Base-by-base conservation (phyloP, 1,140 invertebrate species). In the Cherax quadricarinatus region DNA sequence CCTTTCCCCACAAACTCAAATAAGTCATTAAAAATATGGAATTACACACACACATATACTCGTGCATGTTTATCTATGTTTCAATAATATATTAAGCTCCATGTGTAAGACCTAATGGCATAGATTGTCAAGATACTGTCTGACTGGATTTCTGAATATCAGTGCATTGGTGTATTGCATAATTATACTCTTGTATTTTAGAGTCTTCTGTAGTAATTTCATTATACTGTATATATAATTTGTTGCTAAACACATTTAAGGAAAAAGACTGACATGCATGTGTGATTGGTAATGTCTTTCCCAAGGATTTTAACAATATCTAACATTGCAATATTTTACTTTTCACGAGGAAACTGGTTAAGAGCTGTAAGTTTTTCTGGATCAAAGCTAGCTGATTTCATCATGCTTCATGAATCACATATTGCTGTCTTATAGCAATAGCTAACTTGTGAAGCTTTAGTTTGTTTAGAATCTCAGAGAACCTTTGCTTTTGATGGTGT, bases 281-380 rank as follows among this genome's bases (percentile, higher is more conserved):
- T 41, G n/a, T 30, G 57, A 86, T 73, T 86, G 60, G 62, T 86
- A 66, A 86, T 75, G 41, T 82, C 48, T 49, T 86, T 75, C 48
- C 48, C 49, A 51, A 75, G 73, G 62, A 41, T 86, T 66, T 51
- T 66, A 82, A 51, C 30, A 57, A 80, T 49, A 82, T 80, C 62
- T 91, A 86, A 91, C 73, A 66, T 91, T 49, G 53, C 78, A 85
- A 80, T 91, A 79, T 79, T 86, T 80, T 86, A 86, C 73, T 60
- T 91, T 86, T 91, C 89, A 91, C 83, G 89, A 91, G 89, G 89
- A 91, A 91, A 91, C 89, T 86, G 84, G 86, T 86, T 62, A 91
- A 91, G 89, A 91, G 83, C 89, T 91, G 89, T 91, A 91, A 91
- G 89, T 91, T 62, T 86, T 86, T 79, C 49, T 75, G 66, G 75